Evolutionary conservation across 1,140 invertebrate genomes (phyloP).

Genomic region (Asobara japonica): DNA sequence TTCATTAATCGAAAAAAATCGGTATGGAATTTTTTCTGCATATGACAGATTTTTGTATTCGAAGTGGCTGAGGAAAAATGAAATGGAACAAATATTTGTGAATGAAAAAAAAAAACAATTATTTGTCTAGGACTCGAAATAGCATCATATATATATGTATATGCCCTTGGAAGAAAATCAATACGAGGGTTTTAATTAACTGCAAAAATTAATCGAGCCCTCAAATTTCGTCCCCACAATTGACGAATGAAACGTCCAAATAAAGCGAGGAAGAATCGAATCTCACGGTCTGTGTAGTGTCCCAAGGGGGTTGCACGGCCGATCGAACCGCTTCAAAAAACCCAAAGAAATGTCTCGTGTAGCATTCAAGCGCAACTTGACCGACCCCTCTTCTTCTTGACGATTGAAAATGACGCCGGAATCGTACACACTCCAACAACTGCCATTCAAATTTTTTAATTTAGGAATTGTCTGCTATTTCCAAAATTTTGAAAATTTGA

Average conservation of each 20-base stretch:
- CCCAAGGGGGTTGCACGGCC: conserved; percentile 35
- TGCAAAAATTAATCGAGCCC: not conserved
- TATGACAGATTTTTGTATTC: too few species aligned
- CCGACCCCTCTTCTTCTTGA: not conserved
- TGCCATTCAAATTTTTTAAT: not conserved
- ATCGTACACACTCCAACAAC: not conserved
- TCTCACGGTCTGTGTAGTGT: conserved; percentile 27
- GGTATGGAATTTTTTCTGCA: too few species aligned
- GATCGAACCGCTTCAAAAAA: conserved; percentile 39
- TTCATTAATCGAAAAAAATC: too few species aligned
- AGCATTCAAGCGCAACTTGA: not conserved
- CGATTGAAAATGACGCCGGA: not conserved
- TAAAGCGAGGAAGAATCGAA: conserved; percentile 37
- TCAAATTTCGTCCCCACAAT: conserved; percentile 3
- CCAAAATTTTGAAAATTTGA: too few species aligned
- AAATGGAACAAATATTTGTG: too few species aligned
- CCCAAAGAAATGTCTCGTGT: not conserved
- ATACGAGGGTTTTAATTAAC: not conserved
- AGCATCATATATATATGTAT: too few species aligned
- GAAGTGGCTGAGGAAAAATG: too few species aligned
- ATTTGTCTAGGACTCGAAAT: not conserved
- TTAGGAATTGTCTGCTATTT: too few species aligned
- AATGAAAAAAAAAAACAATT: too few species aligned
- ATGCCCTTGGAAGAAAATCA: not conserved
- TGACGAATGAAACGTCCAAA: conserved; percentile 28